Evolutionary conservation across 1,140 invertebrate species (phyloP).

Genomic region (silkworm (Bombyx mori)): DNA sequence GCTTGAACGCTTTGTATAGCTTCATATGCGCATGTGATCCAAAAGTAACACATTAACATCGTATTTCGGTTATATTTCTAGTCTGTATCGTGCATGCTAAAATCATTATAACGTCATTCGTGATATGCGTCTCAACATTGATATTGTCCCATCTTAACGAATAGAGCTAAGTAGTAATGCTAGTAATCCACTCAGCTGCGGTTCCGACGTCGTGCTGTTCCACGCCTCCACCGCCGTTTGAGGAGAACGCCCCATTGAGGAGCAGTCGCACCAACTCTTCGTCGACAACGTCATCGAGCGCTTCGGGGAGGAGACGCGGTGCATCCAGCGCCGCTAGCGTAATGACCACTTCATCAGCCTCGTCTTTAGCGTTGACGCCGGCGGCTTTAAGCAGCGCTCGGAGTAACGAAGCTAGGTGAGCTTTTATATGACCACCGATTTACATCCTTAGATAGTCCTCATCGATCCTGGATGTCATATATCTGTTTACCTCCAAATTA

Average conservation of each 20-base stretch:
- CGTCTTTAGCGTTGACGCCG: slow-evolving; percentile 78
- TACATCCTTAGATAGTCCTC: not conserved
- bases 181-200: slow-evolving; percentile 44
- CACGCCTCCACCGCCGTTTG: slow-evolving; percentile 90
- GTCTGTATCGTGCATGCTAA: too few relatives aligned
- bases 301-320: slow-evolving; percentile 62
- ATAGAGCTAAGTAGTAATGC: slow-evolving; percentile 40
- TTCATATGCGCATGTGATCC: too few relatives aligned
- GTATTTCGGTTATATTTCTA: too few relatives aligned
- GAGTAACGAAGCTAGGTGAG: slow-evolving; percentile 71
- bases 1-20: too few relatives aligned
- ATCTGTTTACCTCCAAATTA: too few relatives aligned
- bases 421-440: not conserved
- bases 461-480: too few relatives aligned
- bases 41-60: too few relatives aligned
- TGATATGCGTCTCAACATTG: too few relatives aligned
- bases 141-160: too few relatives aligned
- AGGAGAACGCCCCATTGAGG: slow-evolving; percentile 77
- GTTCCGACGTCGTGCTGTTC: slow-evolving; percentile 79
- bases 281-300: slow-evolving; percentile 69
- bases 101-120: too few relatives aligned
- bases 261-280: slow-evolving; percentile 72
- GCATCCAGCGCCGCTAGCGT: slow-evolving; percentile 64
- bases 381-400: slow-evolving; percentile 71
- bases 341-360: slow-evolving; percentile 65